Evolutionary conservation across 2,888 invertebrate genomes (phyloP), one percentile per base, ranked within the genome.

Genomic region (Glyphotaelius pellucidus): DNA sequence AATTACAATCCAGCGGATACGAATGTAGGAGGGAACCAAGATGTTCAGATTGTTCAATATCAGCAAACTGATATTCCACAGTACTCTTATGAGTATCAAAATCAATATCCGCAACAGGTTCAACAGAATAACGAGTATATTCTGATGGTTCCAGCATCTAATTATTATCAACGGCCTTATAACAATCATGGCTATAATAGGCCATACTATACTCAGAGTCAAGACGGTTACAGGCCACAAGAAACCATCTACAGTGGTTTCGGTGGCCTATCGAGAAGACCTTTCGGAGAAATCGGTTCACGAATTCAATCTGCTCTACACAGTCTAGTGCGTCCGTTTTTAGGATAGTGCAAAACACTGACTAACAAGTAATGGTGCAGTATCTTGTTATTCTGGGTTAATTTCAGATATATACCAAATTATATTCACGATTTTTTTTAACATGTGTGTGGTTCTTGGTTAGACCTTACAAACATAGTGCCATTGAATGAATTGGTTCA

Each of bases 101-200:
- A 67, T n/a, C 67, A 67, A 67, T 67, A 67, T 67, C 67, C 67
- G 67, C 67, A 67, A 67, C 67, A n/a, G 67, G 67, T n/a, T 67
- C 67, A 67, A 67, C 25, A 67, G 67, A 25, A n/a, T n/a, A n/a
- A n/a, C 25, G 67, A 67, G 67, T 67, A 67, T 67, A 2, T 67
- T 67, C 7, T 25, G 1, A 67, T 0, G 67, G 67, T 67, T 25
- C 67, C 67, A 67, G n/a, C 25, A 25, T 67, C 25, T 67, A 67
- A 67, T n/a, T 67, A 67, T n/a, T 25, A 67, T 67, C 67, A 67
- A 67, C 67, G 25, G 7, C 25, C 25, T 67, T 67, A 67, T 67
- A n/a, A 67, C 25, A n/a, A 67, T 67, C 1, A 2, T 25, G 67
- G 9, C 25, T 67, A 67, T n/a, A 67, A n/a, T n/a, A 67, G 67